Evolutionary conservation across 2,797 vertebrate genomes (phyloP).

Genomic region (Silurus lanzhouensis): DNA sequence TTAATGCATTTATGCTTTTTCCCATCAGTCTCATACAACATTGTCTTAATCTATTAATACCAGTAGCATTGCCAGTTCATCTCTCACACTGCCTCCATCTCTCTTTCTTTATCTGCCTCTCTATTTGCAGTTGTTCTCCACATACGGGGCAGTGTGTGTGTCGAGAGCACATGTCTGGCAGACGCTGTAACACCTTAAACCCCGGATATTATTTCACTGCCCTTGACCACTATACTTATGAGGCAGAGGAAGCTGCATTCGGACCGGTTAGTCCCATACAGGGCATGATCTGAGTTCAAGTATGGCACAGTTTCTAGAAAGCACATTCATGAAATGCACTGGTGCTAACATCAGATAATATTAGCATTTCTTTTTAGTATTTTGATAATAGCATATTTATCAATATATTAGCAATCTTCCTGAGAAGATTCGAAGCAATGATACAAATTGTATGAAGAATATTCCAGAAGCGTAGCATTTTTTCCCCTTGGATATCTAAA

Average conservation of each 20-base stretch:
- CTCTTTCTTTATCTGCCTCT: neutral
- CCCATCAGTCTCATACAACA: neutral
- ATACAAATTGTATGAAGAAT: neutral
- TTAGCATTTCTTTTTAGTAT: no score
- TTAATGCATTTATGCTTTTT: neutral
- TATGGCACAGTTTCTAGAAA: neutral
- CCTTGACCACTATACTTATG: slow-evolving; percentile 94
- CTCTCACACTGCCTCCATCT: neutral
- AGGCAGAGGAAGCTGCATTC: slow-evolving; percentile 86
- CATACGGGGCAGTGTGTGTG: slow-evolving; percentile 88
- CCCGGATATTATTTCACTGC: slow-evolving; percentile 92
- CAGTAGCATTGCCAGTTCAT: neutral
- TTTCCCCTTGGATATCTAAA: no score
- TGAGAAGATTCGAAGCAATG: neutral
- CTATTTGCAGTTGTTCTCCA: slow-evolving; percentile 79
- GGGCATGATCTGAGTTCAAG: neutral
- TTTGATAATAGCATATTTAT: neutral
- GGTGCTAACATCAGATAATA: neutral
- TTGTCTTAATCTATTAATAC: neutral
- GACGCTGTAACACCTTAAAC: slow-evolving; percentile 85
- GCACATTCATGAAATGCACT: neutral
- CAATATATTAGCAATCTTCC: neutral
- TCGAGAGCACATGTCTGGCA: slow-evolving; percentile 87
- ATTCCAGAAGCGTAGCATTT: neutral
- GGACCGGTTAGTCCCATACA: slow-evolving; percentile 82